Evolutionary conservation across 2,113 vertebrate genomes (phyloP), one percentile per base, ranked within the genome.

Genomic region (Porphyrio hochstetteri): DNA sequence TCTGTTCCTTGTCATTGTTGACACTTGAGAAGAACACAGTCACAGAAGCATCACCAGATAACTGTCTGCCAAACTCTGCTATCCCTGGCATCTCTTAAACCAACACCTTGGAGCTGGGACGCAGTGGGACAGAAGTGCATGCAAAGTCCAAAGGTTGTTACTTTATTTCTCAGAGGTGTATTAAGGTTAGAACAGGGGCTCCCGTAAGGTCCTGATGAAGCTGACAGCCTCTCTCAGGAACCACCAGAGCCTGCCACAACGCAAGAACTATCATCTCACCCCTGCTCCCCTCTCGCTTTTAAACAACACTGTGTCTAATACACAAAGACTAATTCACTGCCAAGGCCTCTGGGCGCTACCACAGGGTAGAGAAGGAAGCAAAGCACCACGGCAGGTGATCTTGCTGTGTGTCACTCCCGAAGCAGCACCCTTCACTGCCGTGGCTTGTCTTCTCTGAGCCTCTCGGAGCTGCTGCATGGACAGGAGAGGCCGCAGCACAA

Each of bases 381-480:
- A 13, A 52, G 10, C 4, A 14, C 29, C 24, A 6, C 0, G 6
- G 52, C 74, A 79, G 63, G 10, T 6, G 15, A 0, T 35, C 52
- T 24, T 5, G 52, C 38, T 24, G 20, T 4, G 27, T 61, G 56
- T 11, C n/a, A 11, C 5, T 42, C n/a, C 61, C 15, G 56, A 33
- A 35, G 35, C 69, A 19, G 44, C 1, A 40, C 28, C 11, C 42
- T 9, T 10, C 23, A 1, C 33, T 3, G 27, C 2, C 8, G 33
- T 1, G 36, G 11, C 33, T 38, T 17, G 7, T 27, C 68, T 60
- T 46, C 29, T 17, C n/a, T 27, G 28, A 7, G 36, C 42, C 31
- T 8, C 71, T 11, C 69, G 4, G 13, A 9, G 64, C 3, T 28
- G 29, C 64, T 48, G 69, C n/a, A 3, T 0, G 15, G 50, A 17